Base-by-base conservation (phyloP, 2,888 invertebrate species). In the Ormyrus pomaceus region DNA sequence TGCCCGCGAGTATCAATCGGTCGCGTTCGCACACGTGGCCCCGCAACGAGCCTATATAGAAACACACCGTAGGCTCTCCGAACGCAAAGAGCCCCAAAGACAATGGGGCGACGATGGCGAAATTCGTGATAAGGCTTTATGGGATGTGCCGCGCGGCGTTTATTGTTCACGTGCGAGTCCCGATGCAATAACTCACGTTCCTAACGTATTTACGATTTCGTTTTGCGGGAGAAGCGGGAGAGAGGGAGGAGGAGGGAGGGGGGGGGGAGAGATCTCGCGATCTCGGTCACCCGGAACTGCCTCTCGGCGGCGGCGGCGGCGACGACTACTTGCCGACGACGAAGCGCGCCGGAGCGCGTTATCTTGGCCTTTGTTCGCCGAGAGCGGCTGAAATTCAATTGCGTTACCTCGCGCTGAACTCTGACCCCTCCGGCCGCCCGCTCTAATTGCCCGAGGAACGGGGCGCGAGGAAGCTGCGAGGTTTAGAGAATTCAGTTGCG, bases 211-310 rank as follows among this genome's bases (percentile, higher is more conserved):
- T 74, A 34, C 66, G 65, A 65, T 74, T 76, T 83, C 75, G 71
- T 75, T 71, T 74, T 9, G 55, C 71, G 62, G 77, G 80, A 73
- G 79, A 71, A 65, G 79, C 68, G 76, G 45, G 64, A 61, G 46
- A 34, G 34, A 34, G 34, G 13, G 13, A 34, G n/a, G 61, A 53
- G 59, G 13, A 10, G 50, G n/a, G 55, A 34, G 62, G 19, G 34
- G 61, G 66, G 13, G 13, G 50, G n/a, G 61, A 48, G 59, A 50
- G 72, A 71, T 80, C 34, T 34, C 82, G 72, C 74, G 82, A 86
- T 86, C 87, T 87, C 88, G 87, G 87, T 87, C 87, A 88, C 86
- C 88, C 87, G 88, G 87, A 87, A 88, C 88, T 85, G 34, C 34
- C 34, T 34, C 34, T 34, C 34, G 34, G 34, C 34, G 34, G 34